Percentiles rank a stretch among this genome's conserved stretches.
phyloP scores from a whole-genome alignment of 2,113 vertebrate species.

The Xyrauchen texanus region DNA sequence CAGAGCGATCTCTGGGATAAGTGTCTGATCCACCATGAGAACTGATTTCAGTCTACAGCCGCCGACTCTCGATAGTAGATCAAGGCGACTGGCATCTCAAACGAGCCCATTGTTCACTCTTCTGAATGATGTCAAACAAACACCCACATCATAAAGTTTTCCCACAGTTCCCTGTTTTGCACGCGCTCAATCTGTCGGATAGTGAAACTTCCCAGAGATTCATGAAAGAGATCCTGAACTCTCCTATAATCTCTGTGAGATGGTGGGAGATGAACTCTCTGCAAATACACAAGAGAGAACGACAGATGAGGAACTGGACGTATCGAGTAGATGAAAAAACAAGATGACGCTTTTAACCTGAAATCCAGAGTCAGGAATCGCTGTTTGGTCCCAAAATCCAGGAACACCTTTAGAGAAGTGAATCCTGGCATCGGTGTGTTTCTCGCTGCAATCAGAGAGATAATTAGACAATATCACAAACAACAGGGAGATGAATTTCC shows the following conservation, averaged over 20 bases:
- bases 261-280: slow-evolving; percentile 34
- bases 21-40: too few species aligned
- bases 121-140: not conserved
- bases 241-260: slow-evolving; percentile 46
- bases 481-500: not conserved
- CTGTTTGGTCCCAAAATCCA: slow-evolving; percentile 46
- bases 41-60: too few species aligned
- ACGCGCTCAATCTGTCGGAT: slow-evolving; percentile 50
- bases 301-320: not conserved
- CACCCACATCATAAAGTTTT: slow-evolving; percentile 49
- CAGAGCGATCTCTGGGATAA: too few species aligned
- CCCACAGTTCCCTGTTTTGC: slow-evolving; percentile 56
- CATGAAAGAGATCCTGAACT: slow-evolving; percentile 43
- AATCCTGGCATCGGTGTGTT: not conserved
- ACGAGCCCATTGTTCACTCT: too few species aligned
- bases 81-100: too few species aligned
- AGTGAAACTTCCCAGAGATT: slow-evolving; percentile 41
- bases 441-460: not conserved
- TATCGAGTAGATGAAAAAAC: not conserved
- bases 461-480: not conserved
- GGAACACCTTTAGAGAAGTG: slow-evolving; percentile 37
- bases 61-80: too few species aligned
- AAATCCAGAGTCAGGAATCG: slow-evolving; percentile 46
- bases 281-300: not conserved
- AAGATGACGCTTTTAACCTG: slow-evolving; percentile 25